Conservation (phyloP, 2,888 invertebrate genomes). For the Pyrocoelia pectoralis region DNA sequence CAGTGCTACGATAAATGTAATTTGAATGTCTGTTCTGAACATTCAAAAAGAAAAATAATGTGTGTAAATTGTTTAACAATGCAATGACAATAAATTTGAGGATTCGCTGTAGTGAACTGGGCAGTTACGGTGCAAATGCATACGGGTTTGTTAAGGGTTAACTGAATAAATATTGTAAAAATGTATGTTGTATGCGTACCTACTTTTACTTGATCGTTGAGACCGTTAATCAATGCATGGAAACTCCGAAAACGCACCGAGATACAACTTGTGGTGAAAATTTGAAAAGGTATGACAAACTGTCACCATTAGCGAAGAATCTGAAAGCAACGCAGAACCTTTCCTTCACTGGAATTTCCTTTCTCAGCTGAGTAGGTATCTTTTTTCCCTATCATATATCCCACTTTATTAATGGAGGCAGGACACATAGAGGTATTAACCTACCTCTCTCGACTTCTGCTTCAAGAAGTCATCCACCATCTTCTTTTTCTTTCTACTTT, state of each 20-base stretch:
- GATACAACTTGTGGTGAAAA: not conserved
- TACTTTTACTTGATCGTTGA: not conserved
- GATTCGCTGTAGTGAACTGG: no score
- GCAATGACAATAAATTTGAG: no score
- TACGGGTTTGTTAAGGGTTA: no score
- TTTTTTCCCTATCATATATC: no score
- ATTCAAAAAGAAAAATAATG: no score
- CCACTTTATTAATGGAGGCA: not conserved
- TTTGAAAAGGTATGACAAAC: not conserved
- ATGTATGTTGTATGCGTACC: no score
- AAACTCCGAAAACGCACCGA: not conserved
- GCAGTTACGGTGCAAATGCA: no score
- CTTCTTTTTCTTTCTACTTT: constrained; percentile 13
- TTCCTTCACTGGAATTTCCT: no score
- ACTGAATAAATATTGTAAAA: not conserved
- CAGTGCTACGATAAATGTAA: no score
- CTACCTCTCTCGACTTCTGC: constrained; percentile 10
- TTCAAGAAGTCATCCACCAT: constrained; percentile 13
- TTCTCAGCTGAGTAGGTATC: no score
- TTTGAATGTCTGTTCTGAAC: no score
- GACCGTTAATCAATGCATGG: not conserved
- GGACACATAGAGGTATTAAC: constrained; percentile 4
- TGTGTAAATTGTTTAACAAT: no score
- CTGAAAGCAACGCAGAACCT: not conserved
- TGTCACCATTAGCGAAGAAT: not conserved